These are phyloP conservation scores for Arizona elegans DNA, from an alignment of 2,113 vertebrate genomes.

Conservation along the genomic window DNA sequence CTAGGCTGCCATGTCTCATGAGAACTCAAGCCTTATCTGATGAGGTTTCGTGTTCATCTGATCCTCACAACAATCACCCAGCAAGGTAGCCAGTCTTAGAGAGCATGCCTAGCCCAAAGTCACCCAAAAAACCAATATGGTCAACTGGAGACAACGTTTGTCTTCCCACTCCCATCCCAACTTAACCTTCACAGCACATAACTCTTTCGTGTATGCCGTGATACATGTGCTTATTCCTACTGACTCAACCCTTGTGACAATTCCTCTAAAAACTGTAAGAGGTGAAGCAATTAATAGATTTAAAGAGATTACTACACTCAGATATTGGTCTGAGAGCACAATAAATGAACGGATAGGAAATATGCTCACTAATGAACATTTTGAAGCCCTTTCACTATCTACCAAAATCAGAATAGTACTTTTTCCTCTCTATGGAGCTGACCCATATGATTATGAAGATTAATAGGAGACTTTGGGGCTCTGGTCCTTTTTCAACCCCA, in stretches of 20 bases:
- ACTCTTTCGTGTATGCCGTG: neutral
- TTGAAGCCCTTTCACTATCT: conserved; percentile 17
- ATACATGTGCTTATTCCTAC: neutral
- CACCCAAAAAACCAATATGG: neutral
- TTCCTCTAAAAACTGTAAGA: neutral
- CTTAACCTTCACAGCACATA: neutral
- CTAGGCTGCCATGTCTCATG: neutral
- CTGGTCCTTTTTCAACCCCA: neutral
- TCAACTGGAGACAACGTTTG: neutral
- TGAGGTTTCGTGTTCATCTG: neutral
- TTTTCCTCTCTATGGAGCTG: rapidly evolving
- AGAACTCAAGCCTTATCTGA: neutral
- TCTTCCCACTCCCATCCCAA: neutral
- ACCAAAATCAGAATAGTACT: neutral
- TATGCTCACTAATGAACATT: neutral
- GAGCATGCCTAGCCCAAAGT: neutral
- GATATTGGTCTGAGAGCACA: neutral
- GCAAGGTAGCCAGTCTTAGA: neutral
- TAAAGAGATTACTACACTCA: neutral
- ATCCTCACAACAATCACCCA: neutral
- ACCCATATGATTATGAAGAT: neutral
- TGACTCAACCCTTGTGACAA: neutral
- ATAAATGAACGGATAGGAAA: conserved; percentile 1
- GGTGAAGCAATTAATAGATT: neutral
- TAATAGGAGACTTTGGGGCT: neutral